Percentiles rank a stretch among this genome's conserved stretches.
These are phyloP conservation scores for Callinectes sapidus DNA, from an alignment of 2,888 invertebrate species.

Conservation along the genomic window DNA sequence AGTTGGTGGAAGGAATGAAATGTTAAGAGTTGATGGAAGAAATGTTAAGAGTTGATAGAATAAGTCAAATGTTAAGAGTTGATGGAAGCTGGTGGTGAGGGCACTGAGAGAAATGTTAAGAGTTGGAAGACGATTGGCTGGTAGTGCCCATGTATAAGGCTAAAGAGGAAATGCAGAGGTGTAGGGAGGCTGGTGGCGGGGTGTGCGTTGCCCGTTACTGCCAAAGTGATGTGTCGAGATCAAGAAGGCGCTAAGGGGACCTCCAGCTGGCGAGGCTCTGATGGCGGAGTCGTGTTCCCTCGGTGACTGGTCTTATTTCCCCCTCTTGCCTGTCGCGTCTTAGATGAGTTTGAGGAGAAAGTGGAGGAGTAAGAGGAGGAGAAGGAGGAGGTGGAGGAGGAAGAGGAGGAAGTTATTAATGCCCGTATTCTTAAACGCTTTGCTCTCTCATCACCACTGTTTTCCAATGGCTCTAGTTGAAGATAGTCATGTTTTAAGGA, in stretches of 20 bases:
- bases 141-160: neutral
- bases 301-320: neutral
- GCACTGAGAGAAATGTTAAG: no score
- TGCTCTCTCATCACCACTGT: no score
- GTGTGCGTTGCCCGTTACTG: neutral
- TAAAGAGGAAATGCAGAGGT: neutral
- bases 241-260: neutral
- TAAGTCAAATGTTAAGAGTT: no score
- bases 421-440: no score
- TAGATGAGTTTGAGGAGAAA: neutral
- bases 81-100: no score
- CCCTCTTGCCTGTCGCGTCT: neutral
- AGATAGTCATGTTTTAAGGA: no score
- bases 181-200: neutral
- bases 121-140: no score
- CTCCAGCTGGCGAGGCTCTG: neutral
- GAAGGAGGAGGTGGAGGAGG: neutral
- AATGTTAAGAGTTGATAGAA: no score
- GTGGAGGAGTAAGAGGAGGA: constrained; percentile 15
- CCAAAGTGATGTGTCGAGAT: neutral
- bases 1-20: no score
- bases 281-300: constrained; percentile 2
- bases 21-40: no score
- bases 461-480: no score
- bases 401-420: no score